These are phyloP conservation scores for Alsophila aescularia DNA, from an alignment of 2,888 invertebrate genomes.

Conservation along the genomic window DNA sequence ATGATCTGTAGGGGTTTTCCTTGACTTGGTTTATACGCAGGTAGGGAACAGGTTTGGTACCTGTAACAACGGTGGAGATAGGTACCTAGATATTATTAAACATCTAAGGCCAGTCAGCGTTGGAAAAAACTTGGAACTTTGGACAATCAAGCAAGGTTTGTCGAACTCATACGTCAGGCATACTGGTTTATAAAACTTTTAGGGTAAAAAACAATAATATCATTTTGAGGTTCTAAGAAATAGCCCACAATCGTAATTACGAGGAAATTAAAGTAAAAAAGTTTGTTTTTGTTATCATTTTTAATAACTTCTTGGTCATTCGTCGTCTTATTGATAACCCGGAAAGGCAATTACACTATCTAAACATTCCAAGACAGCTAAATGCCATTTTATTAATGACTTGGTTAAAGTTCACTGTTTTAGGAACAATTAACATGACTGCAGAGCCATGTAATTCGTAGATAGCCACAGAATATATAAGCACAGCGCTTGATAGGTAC, in stretches of 20 bases:
- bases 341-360: too few species aligned
- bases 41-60: not conserved
- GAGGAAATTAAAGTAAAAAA: not conserved
- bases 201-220: not conserved
- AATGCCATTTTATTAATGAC: too few species aligned
- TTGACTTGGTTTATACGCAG: conserved; percentile 26
- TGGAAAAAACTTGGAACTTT: not conserved
- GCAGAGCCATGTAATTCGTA: too few species aligned
- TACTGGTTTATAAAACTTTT: conserved; percentile 7
- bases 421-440: too few species aligned
- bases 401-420: too few species aligned
- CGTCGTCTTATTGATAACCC: too few species aligned
- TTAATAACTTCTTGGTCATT: not conserved
- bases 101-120: not conserved
- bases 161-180: conserved; percentile 3
- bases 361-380: too few species aligned
- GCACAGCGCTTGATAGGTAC: too few species aligned
- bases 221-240: not conserved
- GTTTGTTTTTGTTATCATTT: not conserved
- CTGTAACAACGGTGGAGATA: conserved; percentile 14
- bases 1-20: conserved; percentile 35
- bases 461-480: too few species aligned
- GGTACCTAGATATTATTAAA: not conserved
- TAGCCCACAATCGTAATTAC: not conserved
- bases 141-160: not conserved